Evolutionary conservation across 1,140 invertebrate species (phyloP).

Genomic region (Odontomachus brunneus): DNA sequence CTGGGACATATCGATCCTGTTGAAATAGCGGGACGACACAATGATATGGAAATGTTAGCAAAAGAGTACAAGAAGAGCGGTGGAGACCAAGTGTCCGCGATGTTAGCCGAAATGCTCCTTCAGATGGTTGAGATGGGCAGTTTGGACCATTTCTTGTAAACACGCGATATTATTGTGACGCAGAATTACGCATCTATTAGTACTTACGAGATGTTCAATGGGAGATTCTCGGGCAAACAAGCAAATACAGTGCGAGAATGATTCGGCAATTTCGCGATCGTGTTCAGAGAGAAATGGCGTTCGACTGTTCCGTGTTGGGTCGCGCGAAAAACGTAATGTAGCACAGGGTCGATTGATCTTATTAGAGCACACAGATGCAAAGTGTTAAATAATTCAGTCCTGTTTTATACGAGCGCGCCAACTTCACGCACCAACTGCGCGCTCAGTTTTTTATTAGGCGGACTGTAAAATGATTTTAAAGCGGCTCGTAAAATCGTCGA

Average conservation of each 20-base stretch:
- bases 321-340: neutral
- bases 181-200: no score
- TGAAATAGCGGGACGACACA: no score
- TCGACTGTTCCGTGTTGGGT: neutral
- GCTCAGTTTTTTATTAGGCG: conserved; percentile 8
- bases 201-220: no score
- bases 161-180: no score
- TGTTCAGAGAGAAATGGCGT: no score
- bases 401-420: neutral
- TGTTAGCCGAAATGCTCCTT: conserved; percentile 74
- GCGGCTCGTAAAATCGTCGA: neutral
- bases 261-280: no score
- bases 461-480: neutral
- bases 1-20: neutral
- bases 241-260: no score
- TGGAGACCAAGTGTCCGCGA: conserved; percentile 64
- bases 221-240: no score
- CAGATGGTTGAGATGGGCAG: conserved; percentile 69
- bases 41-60: no score
- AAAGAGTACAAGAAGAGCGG: neutral
- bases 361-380: neutral
- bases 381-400: neutral
- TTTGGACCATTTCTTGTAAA: conserved; percentile 57
- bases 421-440: neutral
- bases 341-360: neutral